Evolutionary conservation across 2,888 invertebrate species (phyloP).

Genomic region (Aethes cnicana): DNA sequence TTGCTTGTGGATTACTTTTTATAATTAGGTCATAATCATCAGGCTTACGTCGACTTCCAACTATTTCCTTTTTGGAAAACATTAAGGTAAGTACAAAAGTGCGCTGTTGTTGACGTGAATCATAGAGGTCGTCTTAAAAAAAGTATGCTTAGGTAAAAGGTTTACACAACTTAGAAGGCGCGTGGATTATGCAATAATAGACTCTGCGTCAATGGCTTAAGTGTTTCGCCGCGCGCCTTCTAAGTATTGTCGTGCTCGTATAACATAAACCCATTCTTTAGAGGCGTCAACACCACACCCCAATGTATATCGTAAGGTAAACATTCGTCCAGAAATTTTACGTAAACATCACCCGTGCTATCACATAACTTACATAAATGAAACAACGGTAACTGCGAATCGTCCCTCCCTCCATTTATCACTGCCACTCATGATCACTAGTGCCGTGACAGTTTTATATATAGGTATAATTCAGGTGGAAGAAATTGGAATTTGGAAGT

Average conservation of each 20-base stretch:
- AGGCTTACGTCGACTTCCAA: too few relatives aligned
- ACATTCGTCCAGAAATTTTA: constrained; percentile 8
- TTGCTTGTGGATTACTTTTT: too few relatives aligned
- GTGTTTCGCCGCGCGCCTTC: too few relatives aligned
- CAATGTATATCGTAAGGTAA: constrained; percentile 14
- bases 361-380: constrained; percentile 21
- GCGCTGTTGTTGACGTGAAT: too few relatives aligned
- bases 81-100: too few relatives aligned
- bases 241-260: not conserved
- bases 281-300: constrained; percentile 10
- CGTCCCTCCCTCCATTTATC: constrained; percentile 18
- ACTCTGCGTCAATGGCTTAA: too few relatives aligned
- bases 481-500: not conserved
- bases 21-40: too few relatives aligned
- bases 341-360: constrained; percentile 10
- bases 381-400: constrained; percentile 24
- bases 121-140: too few relatives aligned
- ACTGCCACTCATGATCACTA: constrained; percentile 19
- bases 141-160: too few relatives aligned
- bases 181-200: too few relatives aligned
- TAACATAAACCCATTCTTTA: constrained; percentile 9
- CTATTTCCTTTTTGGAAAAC: not conserved
- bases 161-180: too few relatives aligned
- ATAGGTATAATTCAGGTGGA: constrained; percentile 3
- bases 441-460: constrained; percentile 11